Conservation (phyloP, 2,797 vertebrate species). For the Borostomias antarcticus region DNA sequence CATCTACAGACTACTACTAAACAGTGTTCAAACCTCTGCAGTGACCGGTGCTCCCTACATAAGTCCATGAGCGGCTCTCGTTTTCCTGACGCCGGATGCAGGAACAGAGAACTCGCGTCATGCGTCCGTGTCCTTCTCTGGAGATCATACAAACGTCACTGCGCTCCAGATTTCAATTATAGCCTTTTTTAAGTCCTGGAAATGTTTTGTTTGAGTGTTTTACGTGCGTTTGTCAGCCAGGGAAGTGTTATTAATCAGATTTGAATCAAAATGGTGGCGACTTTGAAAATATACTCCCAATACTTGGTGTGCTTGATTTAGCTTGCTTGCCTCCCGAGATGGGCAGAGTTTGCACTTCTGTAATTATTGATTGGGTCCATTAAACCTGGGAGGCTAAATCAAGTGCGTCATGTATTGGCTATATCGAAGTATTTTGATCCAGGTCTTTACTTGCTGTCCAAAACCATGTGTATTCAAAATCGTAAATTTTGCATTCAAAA, state of each 20-base stretch:
- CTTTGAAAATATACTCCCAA: slow-evolving; percentile 13
- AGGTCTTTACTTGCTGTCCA: not conserved
- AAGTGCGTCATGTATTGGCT: too few relatives aligned
- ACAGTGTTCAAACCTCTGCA: too few relatives aligned
- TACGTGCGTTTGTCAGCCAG: not conserved
- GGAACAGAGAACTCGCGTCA: slow-evolving; percentile 4
- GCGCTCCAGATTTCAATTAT: not conserved
- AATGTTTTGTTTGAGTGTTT: not conserved
- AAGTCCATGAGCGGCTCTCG: slow-evolving; percentile 25
- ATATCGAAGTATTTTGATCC: slow-evolving; percentile 12
- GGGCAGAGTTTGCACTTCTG: not conserved
- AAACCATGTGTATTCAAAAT: too few relatives aligned
- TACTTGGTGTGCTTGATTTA: not conserved
- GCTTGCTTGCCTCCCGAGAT: not conserved
- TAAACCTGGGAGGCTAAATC: too few relatives aligned
- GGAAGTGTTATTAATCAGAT: not conserved
- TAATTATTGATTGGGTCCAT: slow-evolving; percentile 4
- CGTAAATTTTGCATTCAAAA: too few relatives aligned
- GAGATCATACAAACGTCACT: not conserved
- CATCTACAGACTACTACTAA: slow-evolving; percentile 36
- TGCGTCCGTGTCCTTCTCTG: not conserved
- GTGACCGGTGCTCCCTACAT: slow-evolving; percentile 36
- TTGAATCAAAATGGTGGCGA: not conserved
- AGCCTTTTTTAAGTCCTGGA: slow-evolving; percentile 16
- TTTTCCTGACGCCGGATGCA: slow-evolving; percentile 36